These are phyloP conservation scores for Zosterops hypoxanthus DNA, from an alignment of 2,113 vertebrate species.

Conservation along the genomic window DNA sequence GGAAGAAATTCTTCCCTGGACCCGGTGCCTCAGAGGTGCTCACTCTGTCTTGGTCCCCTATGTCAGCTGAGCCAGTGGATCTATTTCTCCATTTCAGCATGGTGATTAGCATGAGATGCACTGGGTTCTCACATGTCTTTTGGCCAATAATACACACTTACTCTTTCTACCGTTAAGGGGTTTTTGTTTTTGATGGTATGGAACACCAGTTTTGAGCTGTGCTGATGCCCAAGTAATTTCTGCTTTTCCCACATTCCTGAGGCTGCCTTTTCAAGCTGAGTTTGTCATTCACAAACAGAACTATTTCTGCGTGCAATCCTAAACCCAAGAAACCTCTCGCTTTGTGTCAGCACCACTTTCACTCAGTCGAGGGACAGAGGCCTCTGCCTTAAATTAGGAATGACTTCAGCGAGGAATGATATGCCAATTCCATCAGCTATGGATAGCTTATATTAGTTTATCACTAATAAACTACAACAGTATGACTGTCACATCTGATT, in stretches of 20 bases:
- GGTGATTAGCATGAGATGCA: neutral
- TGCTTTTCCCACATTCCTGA: neutral
- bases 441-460: neutral
- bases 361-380: neutral
- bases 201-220: neutral
- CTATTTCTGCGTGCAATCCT: neutral
- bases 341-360: neutral
- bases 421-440: neutral
- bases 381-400: neutral
- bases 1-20: fast-evolving
- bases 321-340: neutral
- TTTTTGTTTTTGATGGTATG: neutral
- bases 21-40: neutral
- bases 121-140: neutral
- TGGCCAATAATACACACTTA: neutral
- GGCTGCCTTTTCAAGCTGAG: neutral
- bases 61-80: neutral
- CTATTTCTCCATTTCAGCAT: neutral
- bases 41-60: neutral
- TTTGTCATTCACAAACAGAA: neutral
- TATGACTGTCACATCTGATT: neutral
- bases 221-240: neutral
- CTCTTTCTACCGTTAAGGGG: neutral
- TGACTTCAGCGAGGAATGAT: neutral
- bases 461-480: neutral